Base-by-base conservation (phyloP, 2,113 vertebrate species). In the Amphilophus citrinellus region DNA sequence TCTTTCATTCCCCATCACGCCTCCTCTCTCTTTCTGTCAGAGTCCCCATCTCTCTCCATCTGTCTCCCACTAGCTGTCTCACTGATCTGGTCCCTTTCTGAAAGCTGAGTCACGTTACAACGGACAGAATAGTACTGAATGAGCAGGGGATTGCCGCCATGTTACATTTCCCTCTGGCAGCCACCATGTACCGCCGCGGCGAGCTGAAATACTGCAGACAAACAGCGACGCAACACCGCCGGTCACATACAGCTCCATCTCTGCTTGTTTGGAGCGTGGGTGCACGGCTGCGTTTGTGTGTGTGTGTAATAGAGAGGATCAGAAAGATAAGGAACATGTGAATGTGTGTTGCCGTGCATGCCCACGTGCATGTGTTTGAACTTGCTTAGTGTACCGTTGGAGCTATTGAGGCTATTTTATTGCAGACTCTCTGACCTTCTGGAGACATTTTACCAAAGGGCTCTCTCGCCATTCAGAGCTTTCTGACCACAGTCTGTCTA, bases 401-500 rank as follows among this genome's bases (percentile, higher is more conserved):
- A 85, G 86, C 79, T 77, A 88, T 84, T 53, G 87, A 81, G 84
- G 84, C 84, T 79, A 61, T 91, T 93, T 88, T 80, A 79, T 39
- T 71, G 65, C 79, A 87, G 87, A 82, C 63, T 92, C 75, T 68
- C 53, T 94, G 94, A 94, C 92, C 94, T 94, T 95, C 90, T 85
- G 79, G 84, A 94, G 92, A 93, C 91, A 92, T 94, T 93, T 94
- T 79, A 89, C 91, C 90, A 93, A 93, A 92, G 90, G 91, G 84
- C 89, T 92, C 87, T 78, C 86, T 94, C 82, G 6, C 87, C 89
- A 91, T 87, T 88, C 91, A 87, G 60, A 83, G 87, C 84, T 79
- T 77, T 79, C 76, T 66, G 85, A 88, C 85, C 87, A 84, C 11
- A 85, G 86, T 61, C 80, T 82, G 91, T 93, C 91, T 76, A 7